phyloP scores from a whole-genome alignment of 2,888 invertebrate species.

The Bellardia pandia region DNA sequence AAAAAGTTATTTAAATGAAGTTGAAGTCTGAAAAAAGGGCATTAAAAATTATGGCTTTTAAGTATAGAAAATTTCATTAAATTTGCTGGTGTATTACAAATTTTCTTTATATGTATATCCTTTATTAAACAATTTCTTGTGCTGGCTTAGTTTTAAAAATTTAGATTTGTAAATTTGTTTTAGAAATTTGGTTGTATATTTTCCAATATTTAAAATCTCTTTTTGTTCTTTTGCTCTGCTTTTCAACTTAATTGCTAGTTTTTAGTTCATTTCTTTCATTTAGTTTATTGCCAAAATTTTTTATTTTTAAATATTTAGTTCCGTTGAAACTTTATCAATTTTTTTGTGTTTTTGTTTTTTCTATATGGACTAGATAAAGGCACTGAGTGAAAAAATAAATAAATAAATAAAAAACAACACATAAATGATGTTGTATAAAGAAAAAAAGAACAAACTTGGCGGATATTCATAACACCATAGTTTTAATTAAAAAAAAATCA shows the following conservation, averaged over 20 bases:
- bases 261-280: slow-evolving; percentile 54
- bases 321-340: slow-evolving; percentile 58
- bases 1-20: no score
- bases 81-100: no score
- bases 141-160: no score
- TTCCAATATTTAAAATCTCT: slow-evolving; percentile 15
- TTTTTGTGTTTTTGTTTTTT: neutral
- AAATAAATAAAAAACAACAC: slow-evolving; percentile 21
- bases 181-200: neutral
- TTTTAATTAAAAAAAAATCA: slow-evolving; percentile 64
- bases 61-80: no score
- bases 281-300: slow-evolving; percentile 43
- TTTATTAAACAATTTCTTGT: no score
- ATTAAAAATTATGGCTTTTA: no score
- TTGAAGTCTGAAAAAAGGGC: no score
- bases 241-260: slow-evolving; percentile 36
- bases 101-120: no score
- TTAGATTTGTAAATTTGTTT: neutral
- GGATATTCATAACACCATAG: slow-evolving; percentile 67
- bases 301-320: slow-evolving; percentile 47
- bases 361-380: slow-evolving; percentile 57
- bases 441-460: slow-evolving; percentile 46
- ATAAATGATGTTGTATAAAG: slow-evolving; percentile 15
- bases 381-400: slow-evolving; percentile 8
- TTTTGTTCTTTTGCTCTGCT: slow-evolving; percentile 12